These are phyloP conservation scores for Diploptera punctata DNA, from an alignment of 2,888 invertebrate species.

Conservation along the genomic window DNA sequence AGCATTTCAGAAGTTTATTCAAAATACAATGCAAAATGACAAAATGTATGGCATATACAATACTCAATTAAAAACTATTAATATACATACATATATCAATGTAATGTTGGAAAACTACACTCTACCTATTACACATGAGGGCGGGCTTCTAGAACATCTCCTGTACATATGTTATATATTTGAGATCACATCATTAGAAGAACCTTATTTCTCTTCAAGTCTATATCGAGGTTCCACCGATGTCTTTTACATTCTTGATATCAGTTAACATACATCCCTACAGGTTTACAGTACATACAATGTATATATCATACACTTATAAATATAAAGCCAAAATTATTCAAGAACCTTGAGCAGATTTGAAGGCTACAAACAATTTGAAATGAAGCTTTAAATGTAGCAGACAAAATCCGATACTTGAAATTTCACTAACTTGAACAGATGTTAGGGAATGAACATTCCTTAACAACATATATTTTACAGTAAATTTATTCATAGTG, in stretches of 20 bases:
- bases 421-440: background rate
- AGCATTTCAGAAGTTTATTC: conserved; percentile 44
- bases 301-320: conserved; percentile 22
- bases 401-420: background rate
- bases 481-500: too few relatives aligned
- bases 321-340: conserved; percentile 23
- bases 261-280: conserved; percentile 7
- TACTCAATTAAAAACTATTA: conserved; percentile 37
- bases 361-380: conserved; percentile 16
- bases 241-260: conserved; percentile 22
- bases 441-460: conserved; percentile 12
- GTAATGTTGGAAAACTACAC: conserved; percentile 27
- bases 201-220: background rate
- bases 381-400: background rate
- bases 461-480: background rate
- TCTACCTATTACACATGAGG: conserved; percentile 21
- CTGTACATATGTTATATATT: conserved; percentile 25
- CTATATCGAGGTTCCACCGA: conserved; percentile 17
- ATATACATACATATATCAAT: conserved; percentile 32
- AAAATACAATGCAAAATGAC: conserved; percentile 46
- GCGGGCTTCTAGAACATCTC: conserved; percentile 12
- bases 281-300: conserved; percentile 21
- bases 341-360: conserved; percentile 27
- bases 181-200: conserved; percentile 32
- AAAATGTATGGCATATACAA: conserved; percentile 41